Base-by-base conservation (phyloP, 1,140 invertebrate species). In the Drosophila sp. region DNA sequence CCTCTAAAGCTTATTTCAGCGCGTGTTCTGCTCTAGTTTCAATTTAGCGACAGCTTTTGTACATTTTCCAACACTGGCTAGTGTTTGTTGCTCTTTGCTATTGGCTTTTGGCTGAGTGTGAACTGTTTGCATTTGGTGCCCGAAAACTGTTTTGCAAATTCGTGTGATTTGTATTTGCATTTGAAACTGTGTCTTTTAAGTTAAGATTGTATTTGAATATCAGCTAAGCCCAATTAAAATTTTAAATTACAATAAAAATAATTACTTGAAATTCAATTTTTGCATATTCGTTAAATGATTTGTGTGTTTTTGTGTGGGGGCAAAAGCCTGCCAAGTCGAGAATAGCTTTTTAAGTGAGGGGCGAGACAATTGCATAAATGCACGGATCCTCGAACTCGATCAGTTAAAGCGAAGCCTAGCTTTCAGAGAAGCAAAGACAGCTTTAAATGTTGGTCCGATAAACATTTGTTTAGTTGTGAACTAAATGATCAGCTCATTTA, bases 301-400 rank as follows among this genome's bases (percentile, higher is more conserved):
- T 54, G 51, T 71, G 67, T 78, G 18, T 67, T 50, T 45, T 75
- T 64, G 72, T 74, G 66, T 66, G 13, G 82, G 90, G 83, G 63
- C 69, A 90, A 92, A 92, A 92, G 91, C 91, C 91, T 92, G 91
- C 78, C 90, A 92, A 92, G 91, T 92, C 91, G 91, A 92, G 91
- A 92, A 92, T 91, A 79, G 79, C 86, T 84, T 78, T 78, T 63
- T 67, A 69, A 76, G 76, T 62, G 40, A 70, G 84, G 84, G 78
- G 66, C 72, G 78, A 78, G 90, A 90, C 62, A 50, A 54, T 87
- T 91, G 89, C 86, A 77, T 50, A 65, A 76, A 78, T 48, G 61
- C 77, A 81, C 78, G 89, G 75, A 4, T 41, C 13, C 2, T 7
- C n/a, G 2, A 32, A 64, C 1, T 6, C 43, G 36, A 3, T 7